Percentiles rank a stretch among this genome's conserved stretches.
phyloP scores from a whole-genome alignment of 2,113 vertebrate genomes.

The Sturnus vulgaris region DNA sequence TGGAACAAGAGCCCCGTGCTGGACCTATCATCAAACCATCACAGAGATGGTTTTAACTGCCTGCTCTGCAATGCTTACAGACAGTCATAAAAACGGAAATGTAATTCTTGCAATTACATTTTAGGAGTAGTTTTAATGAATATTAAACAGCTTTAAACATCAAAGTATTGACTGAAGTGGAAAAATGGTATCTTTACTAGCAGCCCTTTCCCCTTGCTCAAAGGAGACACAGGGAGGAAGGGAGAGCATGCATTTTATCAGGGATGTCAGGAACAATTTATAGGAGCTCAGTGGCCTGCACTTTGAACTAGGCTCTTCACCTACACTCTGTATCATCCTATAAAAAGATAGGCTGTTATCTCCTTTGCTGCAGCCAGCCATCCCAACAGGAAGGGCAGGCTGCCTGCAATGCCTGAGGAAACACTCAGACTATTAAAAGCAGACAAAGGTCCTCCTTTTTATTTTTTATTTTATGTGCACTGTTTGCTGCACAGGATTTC shows the following conservation, averaged over 20 bases:
- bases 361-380: constrained; percentile 12
- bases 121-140: constrained; percentile 66
- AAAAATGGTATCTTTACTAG: constrained; percentile 68
- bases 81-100: constrained; percentile 54
- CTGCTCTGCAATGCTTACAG: constrained; percentile 52
- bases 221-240: neutral
- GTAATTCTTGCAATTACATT: constrained; percentile 69
- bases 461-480: neutral
- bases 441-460: constrained; percentile 22
- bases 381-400: neutral
- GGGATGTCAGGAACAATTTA: constrained; percentile 67
- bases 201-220: constrained; percentile 33
- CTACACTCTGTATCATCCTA: constrained; percentile 46
- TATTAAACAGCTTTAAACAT: constrained; percentile 77
- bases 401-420: constrained; percentile 11
- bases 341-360: constrained; percentile 60
- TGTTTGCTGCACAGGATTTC: neutral
- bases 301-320: constrained; percentile 68
- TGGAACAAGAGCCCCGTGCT: neutral
- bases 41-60: constrained; percentile 19
- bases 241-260: constrained; percentile 34
- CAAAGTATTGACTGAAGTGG: constrained; percentile 74
- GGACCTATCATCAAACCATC: neutral
- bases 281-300: constrained; percentile 61
- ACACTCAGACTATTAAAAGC: neutral